Conservation (phyloP, 2,797 vertebrate species). For the Yasuhikotakia modesta region DNA sequence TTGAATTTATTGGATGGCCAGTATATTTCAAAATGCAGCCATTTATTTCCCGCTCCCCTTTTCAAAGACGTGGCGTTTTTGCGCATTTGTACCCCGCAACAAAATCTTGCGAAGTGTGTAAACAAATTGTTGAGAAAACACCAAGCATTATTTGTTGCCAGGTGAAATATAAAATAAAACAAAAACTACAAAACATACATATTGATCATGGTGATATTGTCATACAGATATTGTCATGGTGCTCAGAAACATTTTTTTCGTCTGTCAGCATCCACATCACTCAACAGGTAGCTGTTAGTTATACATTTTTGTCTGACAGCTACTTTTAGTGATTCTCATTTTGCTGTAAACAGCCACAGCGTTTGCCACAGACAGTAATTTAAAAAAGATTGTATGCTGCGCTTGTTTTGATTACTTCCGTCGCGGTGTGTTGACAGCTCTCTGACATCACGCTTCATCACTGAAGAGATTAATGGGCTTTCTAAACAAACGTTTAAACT, state of each 20-base stretch:
- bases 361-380: conserved; percentile 9
- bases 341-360: neutral
- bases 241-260: neutral
- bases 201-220: too few relatives aligned
- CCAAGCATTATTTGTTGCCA: neutral
- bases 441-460: conserved; percentile 23
- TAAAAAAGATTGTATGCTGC: conserved; percentile 17
- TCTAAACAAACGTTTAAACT: conserved; percentile 24
- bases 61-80: neutral
- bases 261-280: conserved; percentile 16
- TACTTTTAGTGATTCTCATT: conserved; percentile 14
- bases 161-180: neutral
- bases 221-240: neutral
- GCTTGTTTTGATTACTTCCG: conserved; percentile 31
- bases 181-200: too few relatives aligned
- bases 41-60: neutral
- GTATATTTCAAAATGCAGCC: neutral
- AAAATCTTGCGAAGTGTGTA: neutral
- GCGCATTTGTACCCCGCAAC: neutral
- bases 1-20: conserved; percentile 11
- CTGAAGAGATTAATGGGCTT: conserved; percentile 31
- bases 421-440: conserved; percentile 28
- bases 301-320: neutral
- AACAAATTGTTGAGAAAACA: neutral
- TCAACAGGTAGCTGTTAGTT: neutral